phyloP scores from a whole-genome alignment of 2,113 vertebrate genomes.

The Mormoops blainvillei region DNA sequence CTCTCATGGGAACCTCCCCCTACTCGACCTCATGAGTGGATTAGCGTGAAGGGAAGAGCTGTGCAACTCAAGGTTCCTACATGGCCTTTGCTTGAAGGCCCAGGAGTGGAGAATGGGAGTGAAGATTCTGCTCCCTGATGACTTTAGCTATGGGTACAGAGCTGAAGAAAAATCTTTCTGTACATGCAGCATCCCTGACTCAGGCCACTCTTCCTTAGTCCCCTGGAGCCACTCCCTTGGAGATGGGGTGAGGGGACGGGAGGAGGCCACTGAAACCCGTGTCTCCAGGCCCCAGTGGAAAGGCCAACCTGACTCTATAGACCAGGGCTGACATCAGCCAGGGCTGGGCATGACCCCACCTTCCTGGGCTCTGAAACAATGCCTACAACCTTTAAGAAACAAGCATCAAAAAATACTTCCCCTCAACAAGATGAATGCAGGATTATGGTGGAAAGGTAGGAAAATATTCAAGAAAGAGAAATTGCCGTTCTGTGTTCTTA shows the following conservation, averaged over 20 bases:
- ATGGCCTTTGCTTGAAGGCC: not conserved
- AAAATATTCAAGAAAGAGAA: conserved; percentile 15
- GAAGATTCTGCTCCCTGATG: not conserved
- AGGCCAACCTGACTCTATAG: not conserved
- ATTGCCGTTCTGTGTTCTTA: not conserved
- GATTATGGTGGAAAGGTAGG: not conserved
- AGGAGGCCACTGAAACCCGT: not conserved
- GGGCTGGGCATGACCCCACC: not conserved
- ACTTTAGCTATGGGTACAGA: not conserved
- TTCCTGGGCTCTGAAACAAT: not conserved
- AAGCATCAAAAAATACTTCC: not conserved
- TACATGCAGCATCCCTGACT: not conserved
- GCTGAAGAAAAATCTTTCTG: not conserved
- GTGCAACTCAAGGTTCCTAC: not conserved
- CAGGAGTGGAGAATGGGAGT: not conserved
- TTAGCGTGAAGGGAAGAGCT: not conserved
- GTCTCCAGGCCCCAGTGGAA: not conserved
- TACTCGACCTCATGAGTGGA: not conserved
- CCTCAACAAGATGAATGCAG: not conserved
- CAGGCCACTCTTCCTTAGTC: too few species aligned
- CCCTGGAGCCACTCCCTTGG: not conserved
- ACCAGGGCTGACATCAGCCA: not conserved
- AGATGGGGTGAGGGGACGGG: not conserved
- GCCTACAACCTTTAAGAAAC: not conserved
- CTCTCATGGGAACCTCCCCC: not conserved